phyloP scores from a whole-genome alignment of 2,888 invertebrate genomes.

The Drosophila algonquin region DNA sequence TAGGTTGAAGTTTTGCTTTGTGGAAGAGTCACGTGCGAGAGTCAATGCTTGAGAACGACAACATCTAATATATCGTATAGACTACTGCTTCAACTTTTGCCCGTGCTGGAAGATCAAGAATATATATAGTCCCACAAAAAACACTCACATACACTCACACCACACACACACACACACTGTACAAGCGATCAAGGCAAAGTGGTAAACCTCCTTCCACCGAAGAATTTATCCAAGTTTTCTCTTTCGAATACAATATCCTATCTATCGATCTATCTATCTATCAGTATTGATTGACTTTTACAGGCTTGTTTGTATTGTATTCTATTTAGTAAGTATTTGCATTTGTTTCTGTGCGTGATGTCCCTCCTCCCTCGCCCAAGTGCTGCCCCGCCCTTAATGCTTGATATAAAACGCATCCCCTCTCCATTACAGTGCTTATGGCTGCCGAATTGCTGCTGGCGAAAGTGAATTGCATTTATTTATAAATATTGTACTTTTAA shows the following conservation, averaged over 20 bases:
- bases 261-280: constrained; percentile 38
- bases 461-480: constrained; percentile 37
- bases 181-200: constrained; percentile 32
- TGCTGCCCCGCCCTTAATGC: constrained; percentile 31
- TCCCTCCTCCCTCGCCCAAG: constrained; percentile 25
- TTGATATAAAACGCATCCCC: constrained; percentile 34
- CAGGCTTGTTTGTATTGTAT: constrained; percentile 82
- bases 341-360: constrained; percentile 47
- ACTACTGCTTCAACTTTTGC: constrained; percentile 31
- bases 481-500: constrained; percentile 12
- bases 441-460: constrained; percentile 61
- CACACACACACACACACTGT: constrained; percentile 12
- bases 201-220: constrained; percentile 27
- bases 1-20: constrained; percentile 39
- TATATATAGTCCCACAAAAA: constrained; percentile 14
- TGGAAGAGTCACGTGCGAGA: constrained; percentile 23
- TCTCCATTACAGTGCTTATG: constrained; percentile 66
- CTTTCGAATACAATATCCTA: constrained; percentile 16
- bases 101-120: constrained; percentile 46
- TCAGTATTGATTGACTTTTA: constrained; percentile 68
- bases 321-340: constrained; percentile 73
- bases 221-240: constrained; percentile 32
- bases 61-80: constrained; percentile 14
- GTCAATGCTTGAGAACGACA: constrained; percentile 36
- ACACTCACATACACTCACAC: constrained; percentile 23